Evolutionary conservation across 2,113 vertebrate species (phyloP).

Genomic region (Siniperca chuatsi): DNA sequence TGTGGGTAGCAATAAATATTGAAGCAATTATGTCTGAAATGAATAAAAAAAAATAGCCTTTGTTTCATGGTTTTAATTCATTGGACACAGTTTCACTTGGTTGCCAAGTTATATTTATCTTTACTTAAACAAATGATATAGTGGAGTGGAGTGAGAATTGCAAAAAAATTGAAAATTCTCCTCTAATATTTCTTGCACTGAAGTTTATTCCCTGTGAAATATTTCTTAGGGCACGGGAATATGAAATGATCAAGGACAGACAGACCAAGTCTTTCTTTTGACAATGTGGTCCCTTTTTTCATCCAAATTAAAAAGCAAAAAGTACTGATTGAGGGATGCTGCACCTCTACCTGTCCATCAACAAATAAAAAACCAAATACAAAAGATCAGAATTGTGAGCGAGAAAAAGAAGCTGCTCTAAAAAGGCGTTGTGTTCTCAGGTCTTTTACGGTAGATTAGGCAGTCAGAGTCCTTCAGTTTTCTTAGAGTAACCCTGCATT

Average conservation of each 20-base stretch:
- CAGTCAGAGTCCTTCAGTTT: constrained; percentile 71
- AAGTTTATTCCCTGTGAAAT: constrained; percentile 23
- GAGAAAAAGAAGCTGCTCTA: constrained; percentile 20
- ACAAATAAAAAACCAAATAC: constrained; percentile 54
- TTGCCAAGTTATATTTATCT: constrained; percentile 8
- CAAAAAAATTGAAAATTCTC: constrained; percentile 28
- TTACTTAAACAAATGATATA: constrained; percentile 8
- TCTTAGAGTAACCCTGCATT: constrained; percentile 70
- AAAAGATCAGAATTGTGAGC: constrained; percentile 46
- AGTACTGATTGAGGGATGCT: background rate
- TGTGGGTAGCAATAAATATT: background rate
- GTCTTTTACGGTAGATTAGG: constrained; percentile 66
- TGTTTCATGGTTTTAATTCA: background rate
- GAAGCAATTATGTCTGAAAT: background rate
- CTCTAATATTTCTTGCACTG: background rate
- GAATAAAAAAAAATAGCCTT: background rate
- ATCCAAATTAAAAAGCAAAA: constrained; percentile 39
- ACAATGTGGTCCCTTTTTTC: constrained; percentile 18
- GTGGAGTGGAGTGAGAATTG: constrained; percentile 2
- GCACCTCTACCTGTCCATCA: constrained; percentile 48
- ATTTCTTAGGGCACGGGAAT: background rate
- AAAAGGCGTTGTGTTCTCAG: constrained; percentile 58
- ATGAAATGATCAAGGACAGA: constrained; percentile 50
- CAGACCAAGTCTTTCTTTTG: constrained; percentile 34
- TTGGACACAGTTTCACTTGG: background rate